These are phyloP conservation scores for Siniperca chuatsi DNA, from an alignment of 2,113 vertebrate species.

Conservation along the genomic window DNA sequence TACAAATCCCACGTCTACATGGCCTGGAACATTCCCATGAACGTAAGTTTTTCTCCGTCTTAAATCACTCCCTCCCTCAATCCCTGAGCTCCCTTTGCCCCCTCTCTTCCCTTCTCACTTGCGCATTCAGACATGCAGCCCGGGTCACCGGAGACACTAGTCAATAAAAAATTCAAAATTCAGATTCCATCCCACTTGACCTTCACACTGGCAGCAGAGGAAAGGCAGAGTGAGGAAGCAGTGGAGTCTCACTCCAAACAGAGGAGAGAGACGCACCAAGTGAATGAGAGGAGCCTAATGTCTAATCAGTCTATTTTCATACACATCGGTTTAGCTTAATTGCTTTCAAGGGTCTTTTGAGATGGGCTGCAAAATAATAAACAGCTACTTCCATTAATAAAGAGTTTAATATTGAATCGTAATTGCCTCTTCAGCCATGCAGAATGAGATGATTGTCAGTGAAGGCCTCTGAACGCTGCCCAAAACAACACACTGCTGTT, in stretches of 20 bases:
- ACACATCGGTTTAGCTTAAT: constrained; percentile 72
- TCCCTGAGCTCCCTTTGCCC: constrained; percentile 4
- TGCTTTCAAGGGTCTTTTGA: constrained; percentile 74
- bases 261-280: constrained; percentile 38
- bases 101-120: constrained; percentile 36
- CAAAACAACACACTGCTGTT: constrained; percentile 33
- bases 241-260: constrained; percentile 44
- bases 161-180: constrained; percentile 72
- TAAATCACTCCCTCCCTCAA: constrained; percentile 5
- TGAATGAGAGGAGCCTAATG: constrained; percentile 42
- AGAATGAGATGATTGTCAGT: constrained; percentile 60
- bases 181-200: constrained; percentile 74
- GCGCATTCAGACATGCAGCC: constrained; percentile 58
- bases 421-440: constrained; percentile 58
- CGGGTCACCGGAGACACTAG: constrained; percentile 26
- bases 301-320: constrained; percentile 70
- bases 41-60: constrained; percentile 83
- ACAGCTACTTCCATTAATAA: constrained; percentile 70
- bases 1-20: constrained; percentile 99
- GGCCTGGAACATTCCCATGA: constrained; percentile 99
- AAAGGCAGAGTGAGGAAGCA: constrained; percentile 24
- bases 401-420: constrained; percentile 67
- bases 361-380: constrained; percentile 71
- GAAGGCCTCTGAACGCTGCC: constrained; percentile 17
- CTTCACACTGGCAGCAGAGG: constrained; percentile 62